Evolutionary conservation across 2,113 vertebrate genomes (phyloP).

Genomic region (Pollachius pollachius): DNA sequence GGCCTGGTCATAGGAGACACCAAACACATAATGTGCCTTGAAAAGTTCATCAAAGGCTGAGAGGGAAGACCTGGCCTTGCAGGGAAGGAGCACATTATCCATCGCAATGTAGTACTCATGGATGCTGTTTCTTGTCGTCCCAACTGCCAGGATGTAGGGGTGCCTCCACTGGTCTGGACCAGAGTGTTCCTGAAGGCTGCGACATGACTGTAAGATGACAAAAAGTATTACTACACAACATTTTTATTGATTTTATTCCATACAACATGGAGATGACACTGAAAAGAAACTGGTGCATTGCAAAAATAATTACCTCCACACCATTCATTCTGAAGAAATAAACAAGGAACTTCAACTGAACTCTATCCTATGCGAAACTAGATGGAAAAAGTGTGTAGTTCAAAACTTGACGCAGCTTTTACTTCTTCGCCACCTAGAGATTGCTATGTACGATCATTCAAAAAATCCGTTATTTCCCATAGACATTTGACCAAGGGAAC

Average conservation of each 20-base stretch:
- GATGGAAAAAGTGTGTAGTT: too few species aligned
- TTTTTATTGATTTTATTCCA: background rate
- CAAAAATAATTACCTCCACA: slow-evolving; percentile 1
- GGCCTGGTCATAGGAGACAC: background rate
- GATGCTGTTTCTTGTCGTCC: background rate
- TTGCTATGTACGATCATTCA: too few species aligned
- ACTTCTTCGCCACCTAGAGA: too few species aligned
- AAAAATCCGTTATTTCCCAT: too few species aligned
- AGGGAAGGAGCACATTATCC: background rate
- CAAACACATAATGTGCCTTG: slow-evolving; percentile 11
- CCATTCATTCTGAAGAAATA: background rate
- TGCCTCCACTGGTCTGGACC: background rate
- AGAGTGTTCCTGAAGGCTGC: background rate
- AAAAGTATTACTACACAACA: background rate
- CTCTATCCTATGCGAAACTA: too few species aligned
- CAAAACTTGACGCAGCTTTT: too few species aligned
- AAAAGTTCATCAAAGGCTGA: slow-evolving; percentile 4
- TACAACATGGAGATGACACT: too few species aligned
- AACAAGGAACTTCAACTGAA: too few species aligned
- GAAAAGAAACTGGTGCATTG: background rate
- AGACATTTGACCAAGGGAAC: too few species aligned
- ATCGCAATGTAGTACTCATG: background rate
- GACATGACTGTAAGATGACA: background rate
- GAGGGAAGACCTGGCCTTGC: slow-evolving; percentile 3
- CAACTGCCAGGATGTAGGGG: slow-evolving; percentile 3